Evolutionary conservation across 2,113 vertebrate genomes (phyloP).

Genomic region (Tautogolabrus adspersus): DNA sequence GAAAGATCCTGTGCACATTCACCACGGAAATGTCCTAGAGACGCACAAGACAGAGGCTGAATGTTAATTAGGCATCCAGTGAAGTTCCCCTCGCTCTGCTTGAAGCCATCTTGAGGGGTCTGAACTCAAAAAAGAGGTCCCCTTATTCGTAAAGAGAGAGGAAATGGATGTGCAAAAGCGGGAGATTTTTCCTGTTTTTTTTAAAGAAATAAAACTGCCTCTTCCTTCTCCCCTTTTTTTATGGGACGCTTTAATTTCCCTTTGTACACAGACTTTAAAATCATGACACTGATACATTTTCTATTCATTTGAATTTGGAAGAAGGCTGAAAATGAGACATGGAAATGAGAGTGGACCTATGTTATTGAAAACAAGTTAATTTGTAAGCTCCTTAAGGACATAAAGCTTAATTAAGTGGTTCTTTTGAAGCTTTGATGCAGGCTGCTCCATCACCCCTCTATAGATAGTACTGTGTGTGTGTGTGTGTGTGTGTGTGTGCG

Average conservation of each 20-base stretch:
- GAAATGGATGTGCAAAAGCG: constrained; percentile 44
- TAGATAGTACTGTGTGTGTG: constrained; percentile 29
- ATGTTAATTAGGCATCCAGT: constrained; percentile 82
- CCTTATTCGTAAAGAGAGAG: constrained; percentile 38
- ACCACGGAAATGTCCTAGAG: constrained; percentile 65
- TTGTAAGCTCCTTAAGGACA: constrained; percentile 76
- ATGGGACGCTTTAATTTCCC: constrained; percentile 26
- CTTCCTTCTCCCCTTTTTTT: constrained; percentile 10
- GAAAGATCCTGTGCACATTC: constrained; percentile 55
- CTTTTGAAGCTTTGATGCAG: constrained; percentile 74
- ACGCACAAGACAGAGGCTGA: constrained; percentile 70
- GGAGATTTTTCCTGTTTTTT: constrained; percentile 9
- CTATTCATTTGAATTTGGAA: constrained; percentile 41
- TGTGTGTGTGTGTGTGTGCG: constrained; percentile 33
- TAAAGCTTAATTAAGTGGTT: constrained; percentile 74
- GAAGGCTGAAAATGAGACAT: constrained; percentile 36
- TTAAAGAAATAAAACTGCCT: not conserved
- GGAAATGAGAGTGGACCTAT: constrained; percentile 58
- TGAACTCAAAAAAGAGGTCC: constrained; percentile 69
- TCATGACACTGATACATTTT: constrained; percentile 26
- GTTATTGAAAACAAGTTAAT: constrained; percentile 73
- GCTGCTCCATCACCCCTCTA: constrained; percentile 64
- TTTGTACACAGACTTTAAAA: constrained; percentile 39
- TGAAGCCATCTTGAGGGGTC: constrained; percentile 76
- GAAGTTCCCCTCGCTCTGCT: constrained; percentile 74